Evolutionary conservation across 1,140 invertebrate genomes (phyloP).

Genomic region (Holotrichia oblita): DNA sequence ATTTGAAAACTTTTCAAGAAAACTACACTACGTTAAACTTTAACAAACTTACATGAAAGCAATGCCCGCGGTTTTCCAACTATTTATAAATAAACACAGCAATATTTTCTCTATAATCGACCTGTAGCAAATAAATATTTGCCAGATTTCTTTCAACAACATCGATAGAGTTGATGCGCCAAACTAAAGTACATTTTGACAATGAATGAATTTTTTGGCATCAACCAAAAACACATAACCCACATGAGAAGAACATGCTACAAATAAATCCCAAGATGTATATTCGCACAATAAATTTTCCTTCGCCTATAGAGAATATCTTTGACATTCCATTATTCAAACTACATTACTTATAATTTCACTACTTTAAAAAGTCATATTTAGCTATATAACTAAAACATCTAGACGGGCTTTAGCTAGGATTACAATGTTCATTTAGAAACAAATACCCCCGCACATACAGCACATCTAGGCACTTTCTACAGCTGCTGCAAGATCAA

Average conservation of each 20-base stretch:
- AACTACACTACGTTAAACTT: not conserved
- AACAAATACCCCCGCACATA: not conserved
- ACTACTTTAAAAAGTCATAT: too few relatives aligned
- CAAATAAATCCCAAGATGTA: not conserved
- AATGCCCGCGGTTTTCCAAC: not conserved
- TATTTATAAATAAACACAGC: not conserved
- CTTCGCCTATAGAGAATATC: too few relatives aligned
- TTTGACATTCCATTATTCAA: too few relatives aligned
- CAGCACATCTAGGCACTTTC: not conserved
- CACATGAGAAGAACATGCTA: not conserved
- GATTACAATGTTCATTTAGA: too few relatives aligned
- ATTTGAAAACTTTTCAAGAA: not conserved
- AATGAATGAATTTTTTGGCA: conserved; percentile 20
- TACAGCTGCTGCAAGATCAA: conserved; percentile 24
- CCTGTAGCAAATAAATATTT: not conserved
- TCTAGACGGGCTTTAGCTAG: too few relatives aligned
- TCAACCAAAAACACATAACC: not conserved
- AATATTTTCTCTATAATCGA: not conserved
- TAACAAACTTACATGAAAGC: not conserved
- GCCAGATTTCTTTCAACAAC: not conserved
- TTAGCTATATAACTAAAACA: too few relatives aligned
- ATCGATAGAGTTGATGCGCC: not conserved
- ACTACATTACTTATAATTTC: too few relatives aligned
- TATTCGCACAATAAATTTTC: not conserved
- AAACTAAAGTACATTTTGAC: not conserved